A percentile compares a stretch with the other conserved stretches of the same genome.
These are phyloP conservation scores for Ascaphus truei DNA, from an alignment of 2,113 vertebrate genomes.

Conservation along the genomic window DNA sequence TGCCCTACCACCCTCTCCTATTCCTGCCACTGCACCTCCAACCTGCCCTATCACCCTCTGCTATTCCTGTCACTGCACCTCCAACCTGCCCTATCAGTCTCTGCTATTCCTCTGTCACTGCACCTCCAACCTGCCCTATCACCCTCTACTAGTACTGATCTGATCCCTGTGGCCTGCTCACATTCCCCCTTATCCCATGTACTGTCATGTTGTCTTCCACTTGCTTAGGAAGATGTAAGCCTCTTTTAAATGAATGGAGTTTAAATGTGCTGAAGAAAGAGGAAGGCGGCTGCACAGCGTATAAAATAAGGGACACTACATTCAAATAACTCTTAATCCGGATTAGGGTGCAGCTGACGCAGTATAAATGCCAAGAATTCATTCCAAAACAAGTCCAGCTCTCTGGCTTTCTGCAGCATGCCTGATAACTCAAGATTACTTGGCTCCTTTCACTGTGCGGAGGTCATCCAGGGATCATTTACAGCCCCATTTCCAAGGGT, in stretches of 20 bases:
- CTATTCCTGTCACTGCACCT: background rate
- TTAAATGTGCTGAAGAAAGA: too few relatives aligned
- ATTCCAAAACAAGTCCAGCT: background rate
- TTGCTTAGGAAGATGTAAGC: too few relatives aligned
- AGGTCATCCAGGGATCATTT: background rate
- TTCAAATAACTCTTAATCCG: conserved; percentile 9
- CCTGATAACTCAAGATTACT: conserved; percentile 17
- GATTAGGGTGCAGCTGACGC: conserved; percentile 21
- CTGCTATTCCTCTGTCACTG: background rate
- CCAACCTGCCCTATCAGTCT: too few relatives aligned
- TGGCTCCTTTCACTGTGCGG: background rate
- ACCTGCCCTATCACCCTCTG: too few relatives aligned
- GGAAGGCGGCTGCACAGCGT: conserved; percentile 1
- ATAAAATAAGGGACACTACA: conserved; percentile 13
- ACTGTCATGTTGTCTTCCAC: background rate
- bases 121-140: rapidly evolving
- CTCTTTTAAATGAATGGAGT: background rate
- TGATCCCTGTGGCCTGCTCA: background rate
- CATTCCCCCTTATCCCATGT: background rate
- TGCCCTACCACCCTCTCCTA: too few relatives aligned
- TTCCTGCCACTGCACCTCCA: too few relatives aligned
- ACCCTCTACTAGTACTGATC: too few relatives aligned
- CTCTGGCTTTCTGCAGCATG: conserved; percentile 19
- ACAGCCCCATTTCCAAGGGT: too few relatives aligned
- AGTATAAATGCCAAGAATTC: conserved; percentile 16